phyloP scores from a whole-genome alignment of 2,113 vertebrate genomes.

The Mugil cephalus region DNA sequence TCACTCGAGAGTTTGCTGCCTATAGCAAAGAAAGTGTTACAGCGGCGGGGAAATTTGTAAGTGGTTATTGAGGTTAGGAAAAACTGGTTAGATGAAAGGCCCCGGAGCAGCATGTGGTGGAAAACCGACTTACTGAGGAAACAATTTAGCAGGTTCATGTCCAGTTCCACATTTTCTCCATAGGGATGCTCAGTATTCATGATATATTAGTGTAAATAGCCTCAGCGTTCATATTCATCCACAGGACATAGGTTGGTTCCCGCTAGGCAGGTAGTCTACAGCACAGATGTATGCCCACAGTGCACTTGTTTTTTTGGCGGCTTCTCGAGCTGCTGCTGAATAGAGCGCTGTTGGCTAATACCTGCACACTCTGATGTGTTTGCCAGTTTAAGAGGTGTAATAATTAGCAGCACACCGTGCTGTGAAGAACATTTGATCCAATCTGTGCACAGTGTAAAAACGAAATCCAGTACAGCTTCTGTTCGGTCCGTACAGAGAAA shows the following conservation, averaged over 20 bases:
- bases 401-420: neutral
- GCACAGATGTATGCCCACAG: neutral
- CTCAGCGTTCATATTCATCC: no score
- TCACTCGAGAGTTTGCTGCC: slow-evolving; percentile 7
- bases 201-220: no score
- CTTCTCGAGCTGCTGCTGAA: neutral
- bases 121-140: neutral
- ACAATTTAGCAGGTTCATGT: neutral
- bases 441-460: neutral
- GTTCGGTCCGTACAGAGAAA: neutral
- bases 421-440: no score
- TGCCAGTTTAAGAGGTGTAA: neutral
- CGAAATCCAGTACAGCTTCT: neutral
- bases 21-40: neutral
- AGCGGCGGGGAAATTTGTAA: slow-evolving; percentile 6
- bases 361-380: neutral
- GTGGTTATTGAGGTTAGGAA: slow-evolving; percentile 20
- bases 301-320: neutral
- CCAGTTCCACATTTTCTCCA: neutral
- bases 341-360: neutral
- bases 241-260: neutral
- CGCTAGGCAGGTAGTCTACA: neutral
- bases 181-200: neutral
- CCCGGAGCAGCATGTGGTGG: neutral
- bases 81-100: slow-evolving; percentile 1